Base-by-base conservation (phyloP, 2,888 invertebrate genomes). In the Drosophila cracens region DNA sequence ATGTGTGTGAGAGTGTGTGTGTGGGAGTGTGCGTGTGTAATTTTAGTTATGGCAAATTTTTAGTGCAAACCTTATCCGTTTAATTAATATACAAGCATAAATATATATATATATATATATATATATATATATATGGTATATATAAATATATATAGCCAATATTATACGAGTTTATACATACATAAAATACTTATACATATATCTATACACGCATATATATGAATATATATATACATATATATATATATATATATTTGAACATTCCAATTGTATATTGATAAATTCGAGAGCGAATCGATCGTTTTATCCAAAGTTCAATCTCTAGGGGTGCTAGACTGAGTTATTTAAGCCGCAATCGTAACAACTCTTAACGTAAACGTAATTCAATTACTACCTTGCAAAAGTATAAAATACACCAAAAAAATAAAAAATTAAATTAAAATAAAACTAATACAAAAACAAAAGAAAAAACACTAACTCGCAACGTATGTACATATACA, bases 271-370 rank as follows among this genome's bases (percentile, higher is more conserved):
- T 80, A 83, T 68, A 90, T 90, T 86, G 82, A 79, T 84, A 78
- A 81, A 83, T 63, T 77, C 70, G 76, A 74, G 73, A 78, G 75
- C 72, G 74, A 69, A 70, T 76, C 74, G 81, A 81, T 83, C 83
- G 72, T 83, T 81, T 81, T 86, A 87, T 85, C 81, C 83, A 83
- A 83, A 74, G 78, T 81, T 82, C 81, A 79, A 90, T 90, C 89
- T 90, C 83, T 90, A 87, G 91, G 90, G 85, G 89, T 90, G 91
- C 90, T 90, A 90, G 89, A 90, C 89, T 90, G 89, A 90, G 90
- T 90, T 86, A 88, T 79, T 77, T 75, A 73, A 78, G 74, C 70
- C 73, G 43, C 57, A 73, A 58, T 25, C 61, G 56, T 69, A 69
- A 57, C n/a, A 70, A 58, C 48, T 54, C 70, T 65, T 71, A 34